phyloP scores from a whole-genome alignment of 2,888 invertebrate genomes.

The Dysmachus trigonus region DNA sequence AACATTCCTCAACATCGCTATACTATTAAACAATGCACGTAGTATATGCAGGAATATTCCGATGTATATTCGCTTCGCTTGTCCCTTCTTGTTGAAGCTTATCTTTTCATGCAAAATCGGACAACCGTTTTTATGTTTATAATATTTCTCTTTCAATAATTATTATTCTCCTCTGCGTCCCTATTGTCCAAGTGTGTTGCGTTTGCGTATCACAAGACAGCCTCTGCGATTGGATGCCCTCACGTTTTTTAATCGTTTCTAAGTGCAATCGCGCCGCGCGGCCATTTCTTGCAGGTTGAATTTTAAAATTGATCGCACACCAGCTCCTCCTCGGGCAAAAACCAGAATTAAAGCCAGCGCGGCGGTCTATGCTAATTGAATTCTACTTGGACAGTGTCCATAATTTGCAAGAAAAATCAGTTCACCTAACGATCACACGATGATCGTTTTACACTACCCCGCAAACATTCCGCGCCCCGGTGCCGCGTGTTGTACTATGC shows the following conservation, averaged over 20 bases:
- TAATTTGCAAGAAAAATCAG: slow-evolving; percentile 20
- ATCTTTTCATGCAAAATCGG: neutral
- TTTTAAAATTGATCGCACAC: neutral
- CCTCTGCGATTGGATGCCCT: neutral
- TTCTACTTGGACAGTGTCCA: slow-evolving; percentile 1
- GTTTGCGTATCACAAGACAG: neutral
- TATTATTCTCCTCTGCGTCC: neutral
- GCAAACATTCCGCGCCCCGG: neutral
- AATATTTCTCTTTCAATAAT: neutral
- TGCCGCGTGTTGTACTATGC: neutral
- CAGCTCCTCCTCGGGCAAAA: neutral
- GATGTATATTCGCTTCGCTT: neutral
- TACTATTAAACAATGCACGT: neutral
- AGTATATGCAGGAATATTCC: neutral
- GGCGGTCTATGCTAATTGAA: neutral
- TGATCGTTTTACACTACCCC: neutral
- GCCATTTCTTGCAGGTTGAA: neutral
- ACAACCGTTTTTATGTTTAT: neutral
- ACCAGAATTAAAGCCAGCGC: neutral
- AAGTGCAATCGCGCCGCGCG: neutral
- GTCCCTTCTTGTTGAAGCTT: neutral
- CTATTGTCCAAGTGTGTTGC: neutral
- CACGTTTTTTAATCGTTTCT: neutral
- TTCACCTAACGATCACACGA: neutral
- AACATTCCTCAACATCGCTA: neutral